Conservation (phyloP, 1,140 invertebrate species). For the Homalodisca vitripennis region DNA sequence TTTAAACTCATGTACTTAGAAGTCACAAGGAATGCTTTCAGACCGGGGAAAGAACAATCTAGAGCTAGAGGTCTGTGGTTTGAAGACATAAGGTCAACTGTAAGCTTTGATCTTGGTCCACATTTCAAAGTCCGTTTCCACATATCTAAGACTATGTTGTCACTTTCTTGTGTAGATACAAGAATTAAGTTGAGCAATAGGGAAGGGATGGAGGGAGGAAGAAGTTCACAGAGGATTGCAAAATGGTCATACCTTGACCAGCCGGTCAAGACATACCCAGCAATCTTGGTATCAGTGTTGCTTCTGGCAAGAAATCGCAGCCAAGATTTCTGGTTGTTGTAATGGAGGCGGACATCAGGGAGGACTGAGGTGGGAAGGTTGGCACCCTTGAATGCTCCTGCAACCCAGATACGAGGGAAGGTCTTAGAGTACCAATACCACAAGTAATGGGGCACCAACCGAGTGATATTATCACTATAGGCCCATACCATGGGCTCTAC, state of each 20-base stretch:
- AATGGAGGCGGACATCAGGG: slow-evolving; percentile 47
- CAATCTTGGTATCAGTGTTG: slow-evolving; percentile 27
- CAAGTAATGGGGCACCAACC: slow-evolving; percentile 27
- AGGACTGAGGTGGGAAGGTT: slow-evolving; percentile 53
- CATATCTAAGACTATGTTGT: not conserved
- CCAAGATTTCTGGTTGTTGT: slow-evolving; percentile 39
- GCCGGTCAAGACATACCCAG: slow-evolving; percentile 38
- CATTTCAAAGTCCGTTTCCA: slow-evolving; percentile 34
- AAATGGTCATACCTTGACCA: slow-evolving; percentile 62
- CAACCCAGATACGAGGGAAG: slow-evolving; percentile 62
- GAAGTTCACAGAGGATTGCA: slow-evolving; percentile 62
- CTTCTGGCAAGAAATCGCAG: slow-evolving; percentile 30
- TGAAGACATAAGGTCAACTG: not conserved
- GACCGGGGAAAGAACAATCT: slow-evolving; percentile 7
- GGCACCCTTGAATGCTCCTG: slow-evolving; percentile 63
- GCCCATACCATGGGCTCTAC: slow-evolving; percentile 57
- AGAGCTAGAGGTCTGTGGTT: slow-evolving; percentile 2
- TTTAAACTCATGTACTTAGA: slow-evolving; percentile 24
- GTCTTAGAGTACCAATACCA: slow-evolving; percentile 41
- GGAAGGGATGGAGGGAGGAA: slow-evolving; percentile 61
- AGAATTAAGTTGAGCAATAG: slow-evolving; percentile 50
- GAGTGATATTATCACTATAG: slow-evolving; percentile 35
- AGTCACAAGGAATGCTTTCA: slow-evolving; percentile 23
- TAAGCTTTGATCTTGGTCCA: slow-evolving; percentile 4
- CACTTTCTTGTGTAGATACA: slow-evolving; percentile 37